A percentile compares a stretch with the other conserved stretches of the same genome.
Evolutionary conservation across 1,140 invertebrate species (phyloP).

Genomic region (Brachionus calyciflorus): DNA sequence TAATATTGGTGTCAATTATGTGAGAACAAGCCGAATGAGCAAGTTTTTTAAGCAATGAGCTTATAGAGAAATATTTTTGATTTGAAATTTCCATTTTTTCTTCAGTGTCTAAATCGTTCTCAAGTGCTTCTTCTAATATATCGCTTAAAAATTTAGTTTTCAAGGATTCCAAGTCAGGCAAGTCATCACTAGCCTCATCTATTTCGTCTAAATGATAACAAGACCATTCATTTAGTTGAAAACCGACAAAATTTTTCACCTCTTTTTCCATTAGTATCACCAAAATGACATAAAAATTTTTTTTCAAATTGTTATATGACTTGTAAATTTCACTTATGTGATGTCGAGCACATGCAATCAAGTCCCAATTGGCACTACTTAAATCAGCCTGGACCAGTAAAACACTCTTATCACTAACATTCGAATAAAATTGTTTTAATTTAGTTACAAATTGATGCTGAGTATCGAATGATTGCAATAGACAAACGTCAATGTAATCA

Average conservation of each 20-base stretch:
- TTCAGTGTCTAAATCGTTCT: not conserved
- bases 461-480: slow-evolving; percentile 49
- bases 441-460: slow-evolving; percentile 49
- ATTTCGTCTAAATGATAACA: slow-evolving; percentile 45
- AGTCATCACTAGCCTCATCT: not conserved
- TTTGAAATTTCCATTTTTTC: not conserved
- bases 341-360: slow-evolving; percentile 54
- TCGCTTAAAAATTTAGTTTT: not conserved
- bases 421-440: slow-evolving; percentile 45
- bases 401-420: slow-evolving; percentile 44
- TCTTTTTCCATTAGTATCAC: slow-evolving; percentile 53
- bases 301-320: slow-evolving; percentile 44
- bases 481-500: not conserved
- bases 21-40: slow-evolving; percentile 4
- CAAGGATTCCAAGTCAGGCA: not conserved
- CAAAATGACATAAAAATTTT: slow-evolving; percentile 50
- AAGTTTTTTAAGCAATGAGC: not conserved
- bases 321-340: slow-evolving; percentile 13
- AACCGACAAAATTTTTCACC: slow-evolving; percentile 53
- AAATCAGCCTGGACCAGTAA: slow-evolving; percentile 55
- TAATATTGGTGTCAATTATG: slow-evolving; percentile 36
- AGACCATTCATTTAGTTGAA: slow-evolving; percentile 48
- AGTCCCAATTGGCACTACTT: slow-evolving; percentile 52
- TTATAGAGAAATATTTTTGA: not conserved
- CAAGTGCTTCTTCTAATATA: not conserved